Evolutionary conservation across 2,888 invertebrate genomes (phyloP).

Genomic region (Drosophila dives): DNA sequence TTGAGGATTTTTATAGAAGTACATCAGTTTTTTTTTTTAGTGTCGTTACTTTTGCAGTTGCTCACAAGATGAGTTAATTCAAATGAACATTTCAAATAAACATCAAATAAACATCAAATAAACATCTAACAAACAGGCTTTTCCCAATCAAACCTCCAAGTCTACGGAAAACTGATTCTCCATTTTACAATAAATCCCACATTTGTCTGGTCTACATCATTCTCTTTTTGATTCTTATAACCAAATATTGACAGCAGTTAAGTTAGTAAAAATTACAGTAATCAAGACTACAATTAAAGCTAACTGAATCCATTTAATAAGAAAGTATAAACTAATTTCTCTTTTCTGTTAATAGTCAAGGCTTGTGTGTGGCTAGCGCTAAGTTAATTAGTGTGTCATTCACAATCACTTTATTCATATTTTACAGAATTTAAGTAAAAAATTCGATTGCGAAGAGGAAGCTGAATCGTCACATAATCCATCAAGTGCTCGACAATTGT

Average conservation of each 20-base stretch:
- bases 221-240: background rate
- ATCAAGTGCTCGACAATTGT: background rate
- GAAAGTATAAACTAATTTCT: background rate
- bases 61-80: background rate
- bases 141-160: too few relatives aligned
- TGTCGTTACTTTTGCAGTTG: background rate
- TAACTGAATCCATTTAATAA: background rate
- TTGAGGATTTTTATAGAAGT: background rate
- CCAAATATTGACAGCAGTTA: background rate
- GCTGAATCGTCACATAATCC: background rate
- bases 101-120: background rate
- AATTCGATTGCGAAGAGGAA: background rate
- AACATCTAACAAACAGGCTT: background rate
- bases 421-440: background rate
- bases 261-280: too few relatives aligned
- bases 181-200: background rate
- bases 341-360: background rate
- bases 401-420: background rate
- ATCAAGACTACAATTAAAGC: background rate
- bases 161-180: too few relatives aligned
- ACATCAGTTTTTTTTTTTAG: background rate
- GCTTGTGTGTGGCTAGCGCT: background rate
- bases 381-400: background rate
- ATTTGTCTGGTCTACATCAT: background rate
- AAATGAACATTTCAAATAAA: conserved; percentile 3